These are phyloP conservation scores for Clinocottus analis DNA, from an alignment of 2,113 vertebrate species.

Conservation along the genomic window DNA sequence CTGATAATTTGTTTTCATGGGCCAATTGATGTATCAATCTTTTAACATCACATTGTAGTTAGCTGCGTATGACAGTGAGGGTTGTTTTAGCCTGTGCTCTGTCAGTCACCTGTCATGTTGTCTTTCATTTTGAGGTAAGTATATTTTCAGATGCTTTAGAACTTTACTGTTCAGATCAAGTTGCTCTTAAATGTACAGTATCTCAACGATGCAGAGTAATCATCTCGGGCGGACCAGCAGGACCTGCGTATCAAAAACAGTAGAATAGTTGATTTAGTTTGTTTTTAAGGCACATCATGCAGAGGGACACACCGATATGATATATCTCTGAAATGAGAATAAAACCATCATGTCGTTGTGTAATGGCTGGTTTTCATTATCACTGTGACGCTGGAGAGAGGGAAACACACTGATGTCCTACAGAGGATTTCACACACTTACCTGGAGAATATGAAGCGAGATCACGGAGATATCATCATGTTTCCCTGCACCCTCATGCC, in stretches of 20 bases:
- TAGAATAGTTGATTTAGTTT: slow-evolving; percentile 13
- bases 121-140: background rate
- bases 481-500: slow-evolving; percentile 24
- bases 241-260: slow-evolving; percentile 38
- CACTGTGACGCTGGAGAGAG: slow-evolving; percentile 62
- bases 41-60: background rate
- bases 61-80: background rate
- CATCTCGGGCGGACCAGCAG: background rate
- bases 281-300: slow-evolving; percentile 36
- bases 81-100: background rate
- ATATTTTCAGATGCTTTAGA: slow-evolving; percentile 15
- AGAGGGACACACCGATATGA: background rate
- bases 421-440: background rate
- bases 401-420: slow-evolving; percentile 27
- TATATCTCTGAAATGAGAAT: slow-evolving; percentile 35
- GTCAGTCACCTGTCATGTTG: background rate
- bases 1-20: background rate
- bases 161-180: background rate
- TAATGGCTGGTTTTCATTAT: slow-evolving; percentile 57
- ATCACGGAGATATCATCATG: slow-evolving; percentile 39
- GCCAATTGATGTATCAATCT: background rate
- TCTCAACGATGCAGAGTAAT: slow-evolving; percentile 5
- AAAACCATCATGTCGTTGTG: slow-evolving; percentile 37
- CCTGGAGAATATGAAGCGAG: slow-evolving; percentile 1
- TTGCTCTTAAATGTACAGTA: background rate